Conservation (phyloP, 2,888 invertebrate species). For the Steinernema hermaphroditum region DNA sequence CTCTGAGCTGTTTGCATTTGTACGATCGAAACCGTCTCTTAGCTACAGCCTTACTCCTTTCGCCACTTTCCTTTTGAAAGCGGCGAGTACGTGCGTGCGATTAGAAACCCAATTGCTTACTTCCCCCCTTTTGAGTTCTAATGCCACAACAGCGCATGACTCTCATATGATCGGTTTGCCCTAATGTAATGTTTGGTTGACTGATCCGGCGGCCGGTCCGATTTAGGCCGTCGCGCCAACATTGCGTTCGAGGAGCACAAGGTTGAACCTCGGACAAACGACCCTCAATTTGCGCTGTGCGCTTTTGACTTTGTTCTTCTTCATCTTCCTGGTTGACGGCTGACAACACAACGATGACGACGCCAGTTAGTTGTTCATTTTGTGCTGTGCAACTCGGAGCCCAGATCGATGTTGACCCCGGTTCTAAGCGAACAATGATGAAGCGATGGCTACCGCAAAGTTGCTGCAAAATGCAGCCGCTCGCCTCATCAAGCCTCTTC, state of each 20-base stretch:
- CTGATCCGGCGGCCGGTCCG: background rate
- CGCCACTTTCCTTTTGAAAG: no score
- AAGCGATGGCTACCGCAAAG: background rate
- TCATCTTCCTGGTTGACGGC: background rate
- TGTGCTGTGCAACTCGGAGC: background rate
- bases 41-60: background rate
- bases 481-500: background rate
- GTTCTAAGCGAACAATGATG: background rate
- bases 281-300: background rate
- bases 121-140: background rate
- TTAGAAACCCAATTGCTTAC: background rate
- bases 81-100: background rate
- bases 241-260: background rate
- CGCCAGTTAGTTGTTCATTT: background rate
- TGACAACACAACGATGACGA: background rate
- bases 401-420: background rate
- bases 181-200: conserved; percentile 1
- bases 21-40: background rate
- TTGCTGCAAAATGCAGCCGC: background rate
- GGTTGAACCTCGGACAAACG: background rate
- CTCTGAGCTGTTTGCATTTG: conserved; percentile 9
- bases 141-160: background rate
- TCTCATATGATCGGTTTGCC: background rate
- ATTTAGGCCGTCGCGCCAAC: background rate
- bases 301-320: no score